Base-by-base conservation (phyloP, 2,797 vertebrate species). In the Cryptoblepharus egeriae region DNA sequence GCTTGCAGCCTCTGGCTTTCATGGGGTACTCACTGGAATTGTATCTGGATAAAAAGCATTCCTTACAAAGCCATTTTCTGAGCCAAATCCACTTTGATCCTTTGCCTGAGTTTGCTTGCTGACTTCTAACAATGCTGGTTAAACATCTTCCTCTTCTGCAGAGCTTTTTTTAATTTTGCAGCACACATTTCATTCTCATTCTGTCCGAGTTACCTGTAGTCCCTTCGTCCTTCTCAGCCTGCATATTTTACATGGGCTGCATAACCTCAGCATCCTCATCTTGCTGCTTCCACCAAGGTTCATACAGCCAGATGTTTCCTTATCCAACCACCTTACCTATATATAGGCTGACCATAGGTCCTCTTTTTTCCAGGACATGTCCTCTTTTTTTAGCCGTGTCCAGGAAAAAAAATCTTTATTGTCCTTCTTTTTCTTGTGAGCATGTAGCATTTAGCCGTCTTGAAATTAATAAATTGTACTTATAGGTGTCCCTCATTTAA, bases 1-100 rank as follows among this genome's bases (percentile, higher is more conserved):
- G 57, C 57, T 82, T 67, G 4, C 16, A 70, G 32, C 30, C 32
- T 32, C 24, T 13, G 4, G 32, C 45, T 82, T 76, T 49, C 26
- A 22, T 26, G 24, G 30, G 70, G 57, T 13, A 20, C 30, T 82
- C 32, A 28, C 2, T 52, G 63, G 68, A 70, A 67, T 58, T 83
- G 15, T 28, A 73, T 26, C 61, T 58, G 61, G 76, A 83, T 79
- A n/a, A 74, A 49, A 78, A 42, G 32, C 26, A 49, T 58, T 78
- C 61, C n/a, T 67, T 78, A 37, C 35, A 8, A n/a, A 58, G 76
- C 39, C 37, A 49, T 79, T 84, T 81, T 58, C 45, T 58, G 52
- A 84, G 45, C 82, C 37, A 78, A 74, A 73, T n/a, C 61, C 37
- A 28, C 55, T 45, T 79, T 58, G 70, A 84, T 74, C 70, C 52